Percentiles rank a stretch among this genome's conserved stretches.
Evolutionary conservation across 2,797 vertebrate genomes (phyloP).

Genomic region (Amblyopsis hoosieri): DNA sequence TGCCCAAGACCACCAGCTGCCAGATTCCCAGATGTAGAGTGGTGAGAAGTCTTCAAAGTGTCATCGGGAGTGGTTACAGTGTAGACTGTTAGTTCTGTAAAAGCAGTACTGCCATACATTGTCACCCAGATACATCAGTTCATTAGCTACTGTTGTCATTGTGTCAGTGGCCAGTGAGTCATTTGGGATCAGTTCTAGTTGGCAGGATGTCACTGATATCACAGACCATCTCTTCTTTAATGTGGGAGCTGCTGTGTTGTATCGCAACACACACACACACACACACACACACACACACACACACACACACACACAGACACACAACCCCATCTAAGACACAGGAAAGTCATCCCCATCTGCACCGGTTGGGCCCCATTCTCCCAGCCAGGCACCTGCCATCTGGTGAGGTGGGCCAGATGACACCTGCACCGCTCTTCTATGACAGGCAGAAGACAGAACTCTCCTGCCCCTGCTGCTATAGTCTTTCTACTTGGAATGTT

Average conservation of each 20-base stretch:
- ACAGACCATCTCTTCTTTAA: conserved; percentile 11
- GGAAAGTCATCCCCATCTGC: conserved; percentile 9
- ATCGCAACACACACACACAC: neutral
- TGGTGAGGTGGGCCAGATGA: conserved; percentile 44
- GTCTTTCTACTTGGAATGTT: conserved; percentile 18
- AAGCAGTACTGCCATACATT: conserved; percentile 16
- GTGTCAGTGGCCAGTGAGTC: conserved; percentile 39
- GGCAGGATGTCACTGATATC: conserved; percentile 17
- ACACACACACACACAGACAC: neutral
- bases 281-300: neutral
- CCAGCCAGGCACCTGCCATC: conserved; percentile 53
- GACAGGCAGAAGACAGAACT: conserved; percentile 40
- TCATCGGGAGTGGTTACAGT: conserved; percentile 15
- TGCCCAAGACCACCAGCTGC: conserved; percentile 41
- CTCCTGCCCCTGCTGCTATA: conserved; percentile 6
- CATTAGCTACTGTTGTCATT: conserved; percentile 5
- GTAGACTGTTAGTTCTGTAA: conserved; percentile 14
- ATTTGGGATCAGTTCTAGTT: conserved; percentile 40
- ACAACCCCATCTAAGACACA: conserved; percentile 8
- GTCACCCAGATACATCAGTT: conserved; percentile 24
- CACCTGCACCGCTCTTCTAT: conserved; percentile 34
- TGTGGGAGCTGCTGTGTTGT: too few relatives aligned
- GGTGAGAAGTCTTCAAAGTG: conserved; percentile 46
- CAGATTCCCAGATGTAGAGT: conserved; percentile 61
- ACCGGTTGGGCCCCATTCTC: conserved; percentile 34